These are phyloP conservation scores for Rhinophrynus dorsalis DNA, from an alignment of 2,797 vertebrate genomes.

Conservation along the genomic window DNA sequence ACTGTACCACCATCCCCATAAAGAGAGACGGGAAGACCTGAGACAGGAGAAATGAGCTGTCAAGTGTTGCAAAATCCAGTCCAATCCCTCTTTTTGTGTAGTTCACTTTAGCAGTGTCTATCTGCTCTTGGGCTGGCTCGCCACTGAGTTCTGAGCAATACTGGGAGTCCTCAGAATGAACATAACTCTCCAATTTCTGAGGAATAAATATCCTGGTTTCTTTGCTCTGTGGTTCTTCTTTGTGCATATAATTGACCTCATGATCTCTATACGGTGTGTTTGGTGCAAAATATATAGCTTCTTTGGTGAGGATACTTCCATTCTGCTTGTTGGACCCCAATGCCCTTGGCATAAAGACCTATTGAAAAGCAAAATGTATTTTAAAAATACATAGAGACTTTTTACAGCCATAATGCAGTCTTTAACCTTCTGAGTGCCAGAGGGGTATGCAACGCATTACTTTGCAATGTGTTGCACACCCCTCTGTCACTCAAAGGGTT, in stretches of 20 bases:
- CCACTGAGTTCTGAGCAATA: conserved; percentile 64
- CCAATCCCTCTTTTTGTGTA: conserved; percentile 73
- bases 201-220: conserved; percentile 51
- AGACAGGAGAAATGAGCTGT: conserved; percentile 84
- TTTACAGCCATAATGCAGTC: too few relatives aligned
- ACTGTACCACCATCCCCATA: conserved; percentile 80
- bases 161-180: conserved; percentile 50
- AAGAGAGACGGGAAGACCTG: conserved; percentile 80
- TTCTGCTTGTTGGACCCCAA: conserved; percentile 49
- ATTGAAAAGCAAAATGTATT: neutral
- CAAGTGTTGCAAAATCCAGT: conserved; percentile 81
- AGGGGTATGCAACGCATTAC: too few relatives aligned
- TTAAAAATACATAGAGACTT: neutral
- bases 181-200: conserved; percentile 56
- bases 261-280: conserved; percentile 52
- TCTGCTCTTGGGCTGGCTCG: conserved; percentile 54
- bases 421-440: too few relatives aligned
- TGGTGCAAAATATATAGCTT: conserved; percentile 61
- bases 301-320: conserved; percentile 55
- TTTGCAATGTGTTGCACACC: too few relatives aligned
- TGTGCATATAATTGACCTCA: conserved; percentile 40
- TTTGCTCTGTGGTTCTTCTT: neutral
- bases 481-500: too few relatives aligned
- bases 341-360: conserved; percentile 58
- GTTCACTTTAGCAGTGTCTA: neutral